Conservation (phyloP, 2,797 vertebrate species). For the Anniella stebbinsi region DNA sequence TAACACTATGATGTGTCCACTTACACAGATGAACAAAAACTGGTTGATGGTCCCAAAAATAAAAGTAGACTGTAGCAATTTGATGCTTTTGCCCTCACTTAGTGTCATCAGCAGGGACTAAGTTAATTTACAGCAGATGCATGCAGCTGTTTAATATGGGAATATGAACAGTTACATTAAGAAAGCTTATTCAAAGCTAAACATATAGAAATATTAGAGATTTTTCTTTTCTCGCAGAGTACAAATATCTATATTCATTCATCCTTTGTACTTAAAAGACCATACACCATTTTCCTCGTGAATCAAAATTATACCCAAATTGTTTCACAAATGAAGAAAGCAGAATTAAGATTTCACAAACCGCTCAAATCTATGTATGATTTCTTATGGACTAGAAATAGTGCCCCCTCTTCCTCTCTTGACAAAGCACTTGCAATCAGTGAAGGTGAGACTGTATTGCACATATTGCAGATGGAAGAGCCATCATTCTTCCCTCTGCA, state of each 20-base stretch:
- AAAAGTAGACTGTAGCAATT: neutral
- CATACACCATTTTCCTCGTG: conserved; percentile 7
- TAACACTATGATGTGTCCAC: neutral
- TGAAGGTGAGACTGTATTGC: neutral
- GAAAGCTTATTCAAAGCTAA: conserved; percentile 38
- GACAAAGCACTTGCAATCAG: neutral
- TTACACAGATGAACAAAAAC: neutral
- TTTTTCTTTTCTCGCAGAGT: conserved; percentile 4
- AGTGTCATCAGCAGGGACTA: conserved; percentile 11
- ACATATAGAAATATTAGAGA: neutral
- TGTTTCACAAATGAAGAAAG: neutral
- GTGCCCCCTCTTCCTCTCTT: neutral
- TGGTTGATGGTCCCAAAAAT: neutral
- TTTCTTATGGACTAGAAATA: conserved; percentile 10
- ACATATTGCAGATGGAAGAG: neutral
- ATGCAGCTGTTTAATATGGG: neutral
- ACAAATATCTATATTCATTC: no score
- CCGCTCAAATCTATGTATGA: conserved; percentile 13
- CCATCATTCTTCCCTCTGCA: no score
- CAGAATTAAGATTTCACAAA: neutral
- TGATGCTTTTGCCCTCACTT: no score
- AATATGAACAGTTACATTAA: conserved; percentile 24
- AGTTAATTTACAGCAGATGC: conserved; percentile 10
- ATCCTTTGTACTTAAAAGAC: no score
- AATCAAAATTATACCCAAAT: conserved; percentile 13